phyloP scores from a whole-genome alignment of 1,140 invertebrate genomes.

The Heliconius melpomene region DNA sequence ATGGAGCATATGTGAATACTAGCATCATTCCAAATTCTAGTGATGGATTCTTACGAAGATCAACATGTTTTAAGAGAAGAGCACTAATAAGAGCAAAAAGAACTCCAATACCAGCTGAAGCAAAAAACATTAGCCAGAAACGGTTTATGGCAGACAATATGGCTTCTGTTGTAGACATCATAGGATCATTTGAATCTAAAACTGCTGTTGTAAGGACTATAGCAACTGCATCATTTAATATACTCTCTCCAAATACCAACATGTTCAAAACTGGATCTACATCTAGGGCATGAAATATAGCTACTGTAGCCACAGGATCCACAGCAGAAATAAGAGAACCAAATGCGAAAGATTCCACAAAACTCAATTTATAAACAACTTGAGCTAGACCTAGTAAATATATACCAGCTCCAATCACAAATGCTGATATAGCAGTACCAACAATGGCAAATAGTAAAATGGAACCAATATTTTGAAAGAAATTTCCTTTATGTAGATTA shows the following conservation, averaged over 20 bases:
- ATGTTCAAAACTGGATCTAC: slow-evolving; percentile 98
- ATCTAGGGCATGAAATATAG: slow-evolving; percentile 98
- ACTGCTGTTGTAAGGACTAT: slow-evolving; percentile 97
- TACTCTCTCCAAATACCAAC: slow-evolving; percentile 99
- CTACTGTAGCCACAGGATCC: slow-evolving; percentile 98
- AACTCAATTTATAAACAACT: slow-evolving; percentile 94
- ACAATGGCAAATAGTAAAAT: slow-evolving; percentile 97
- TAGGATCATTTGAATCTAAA: slow-evolving; percentile 87
- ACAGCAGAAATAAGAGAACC: slow-evolving; percentile 99
- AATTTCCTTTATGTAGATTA: slow-evolving; percentile 99
- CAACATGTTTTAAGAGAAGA: slow-evolving; percentile 96
- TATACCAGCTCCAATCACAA: slow-evolving; percentile 96
- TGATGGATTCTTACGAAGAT: slow-evolving; percentile 98
- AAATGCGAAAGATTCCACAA: slow-evolving; percentile 99
- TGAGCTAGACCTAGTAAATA: slow-evolving; percentile 95
- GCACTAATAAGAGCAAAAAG: slow-evolving; percentile 97
- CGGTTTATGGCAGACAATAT: slow-evolving; percentile 94
- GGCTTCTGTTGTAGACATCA: slow-evolving; percentile 89
- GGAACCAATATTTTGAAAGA: slow-evolving; percentile 98
- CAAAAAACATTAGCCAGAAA: slow-evolving; percentile 99
- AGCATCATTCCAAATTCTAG: slow-evolving; percentile 99
- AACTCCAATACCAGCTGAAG: slow-evolving; percentile 98
- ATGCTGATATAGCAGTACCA: slow-evolving; percentile 97
- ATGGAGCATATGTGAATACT: slow-evolving; percentile 98
- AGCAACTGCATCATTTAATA: slow-evolving; percentile 98